Percentiles rank a stretch among this genome's conserved stretches.
Conservation (phyloP, 2,113 vertebrate species). For the Cephalopterus ornatus region DNA sequence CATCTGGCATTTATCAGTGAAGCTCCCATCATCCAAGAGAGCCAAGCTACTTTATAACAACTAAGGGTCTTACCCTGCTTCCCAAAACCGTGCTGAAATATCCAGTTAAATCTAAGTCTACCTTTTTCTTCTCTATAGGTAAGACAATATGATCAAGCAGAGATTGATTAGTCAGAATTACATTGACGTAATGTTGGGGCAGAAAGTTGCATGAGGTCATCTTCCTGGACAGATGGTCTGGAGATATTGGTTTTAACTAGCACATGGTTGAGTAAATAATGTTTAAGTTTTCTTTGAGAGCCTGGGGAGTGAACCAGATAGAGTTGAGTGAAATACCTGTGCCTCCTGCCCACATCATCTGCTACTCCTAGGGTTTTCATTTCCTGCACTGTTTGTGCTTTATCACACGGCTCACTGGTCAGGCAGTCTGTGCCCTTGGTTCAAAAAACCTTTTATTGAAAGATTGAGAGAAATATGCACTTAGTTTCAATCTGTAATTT, state of each 20-base stretch:
- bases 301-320: conserved; percentile 77
- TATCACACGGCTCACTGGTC: conserved; percentile 74
- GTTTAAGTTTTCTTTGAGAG: conserved; percentile 72
- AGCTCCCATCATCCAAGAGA: background rate
- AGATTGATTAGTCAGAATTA: conserved; percentile 55
- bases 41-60: background rate
- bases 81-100: background rate
- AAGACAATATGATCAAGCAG: background rate
- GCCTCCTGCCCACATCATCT: conserved; percentile 76
- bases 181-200: conserved; percentile 52
- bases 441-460: conserved; percentile 41
- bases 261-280: conserved; percentile 77
- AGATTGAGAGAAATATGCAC: background rate
- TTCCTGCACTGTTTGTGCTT: conserved; percentile 81
- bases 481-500: conserved; percentile 21
- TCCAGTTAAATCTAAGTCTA: background rate
- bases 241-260: conserved; percentile 74
- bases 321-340: conserved; percentile 61
- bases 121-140: background rate
- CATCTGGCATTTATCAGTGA: background rate
- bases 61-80: background rate
- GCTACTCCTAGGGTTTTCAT: conserved; percentile 80
- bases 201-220: conserved; percentile 69
- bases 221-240: conserved; percentile 77
- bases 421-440: conserved; percentile 72